Evolutionary conservation across 1,140 invertebrate species (phyloP).

Genomic region (Arion vulgaris): DNA sequence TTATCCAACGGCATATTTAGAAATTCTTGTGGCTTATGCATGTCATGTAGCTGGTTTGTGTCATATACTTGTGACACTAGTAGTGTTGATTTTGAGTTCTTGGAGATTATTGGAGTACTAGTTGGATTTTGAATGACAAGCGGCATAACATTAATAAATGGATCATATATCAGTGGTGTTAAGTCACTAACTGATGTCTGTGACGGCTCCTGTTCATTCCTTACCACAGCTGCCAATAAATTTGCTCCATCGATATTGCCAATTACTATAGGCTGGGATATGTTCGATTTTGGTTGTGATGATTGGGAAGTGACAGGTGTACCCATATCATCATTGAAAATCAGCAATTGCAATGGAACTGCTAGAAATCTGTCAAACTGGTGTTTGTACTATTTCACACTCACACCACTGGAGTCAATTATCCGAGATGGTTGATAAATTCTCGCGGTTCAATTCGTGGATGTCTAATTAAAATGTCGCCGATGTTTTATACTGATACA

Average conservation of each 20-base stretch:
- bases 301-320: background rate
- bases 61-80: background rate
- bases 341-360: too few relatives aligned
- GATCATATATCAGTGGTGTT: background rate
- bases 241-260: slow-evolving; percentile 5
- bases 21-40: background rate
- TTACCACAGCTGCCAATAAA: background rate
- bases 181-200: background rate
- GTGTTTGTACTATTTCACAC: too few relatives aligned
- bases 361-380: too few relatives aligned
- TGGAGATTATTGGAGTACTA: too few relatives aligned
- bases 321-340: background rate
- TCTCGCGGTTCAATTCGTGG: too few relatives aligned
- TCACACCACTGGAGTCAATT: too few relatives aligned
- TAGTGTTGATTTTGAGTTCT: background rate
- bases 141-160: background rate
- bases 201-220: background rate
- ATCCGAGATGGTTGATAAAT: too few relatives aligned
- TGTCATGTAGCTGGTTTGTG: background rate
- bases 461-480: too few relatives aligned
- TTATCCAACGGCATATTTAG: background rate
- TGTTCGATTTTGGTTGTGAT: background rate
- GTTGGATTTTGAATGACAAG: background rate
- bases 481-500: too few relatives aligned
- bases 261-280: background rate